Percentiles rank a stretch among this genome's conserved stretches.
Conservation (phyloP, 23 tunicate species). For the Halocynthia aurantium region DNA sequence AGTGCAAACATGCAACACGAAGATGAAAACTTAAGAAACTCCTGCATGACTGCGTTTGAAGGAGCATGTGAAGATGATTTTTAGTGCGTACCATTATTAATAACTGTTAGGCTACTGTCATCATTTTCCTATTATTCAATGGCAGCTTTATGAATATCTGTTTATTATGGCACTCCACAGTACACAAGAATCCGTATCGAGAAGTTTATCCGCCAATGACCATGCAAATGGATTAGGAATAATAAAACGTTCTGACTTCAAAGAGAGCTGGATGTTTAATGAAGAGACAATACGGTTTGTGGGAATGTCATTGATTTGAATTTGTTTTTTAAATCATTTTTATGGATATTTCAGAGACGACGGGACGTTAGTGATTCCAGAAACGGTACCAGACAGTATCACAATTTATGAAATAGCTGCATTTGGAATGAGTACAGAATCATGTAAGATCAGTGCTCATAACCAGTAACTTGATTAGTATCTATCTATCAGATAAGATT, state of each 20-base stretch:
- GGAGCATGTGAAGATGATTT: too few relatives aligned
- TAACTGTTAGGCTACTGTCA: too few relatives aligned
- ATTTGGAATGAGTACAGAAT: neutral
- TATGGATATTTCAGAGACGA: conserved; percentile 7
- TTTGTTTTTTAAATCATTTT: neutral
- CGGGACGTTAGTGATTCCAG: neutral
- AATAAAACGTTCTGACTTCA: neutral
- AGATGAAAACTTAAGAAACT: too few relatives aligned
- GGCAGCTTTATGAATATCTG: too few relatives aligned
- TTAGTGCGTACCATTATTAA: too few relatives aligned
- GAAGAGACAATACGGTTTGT: neutral
- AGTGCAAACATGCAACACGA: too few relatives aligned
- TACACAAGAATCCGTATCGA: neutral
- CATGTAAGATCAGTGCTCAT: neutral
- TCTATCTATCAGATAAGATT: neutral
- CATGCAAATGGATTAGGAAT: neutral
- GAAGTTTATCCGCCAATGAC: neutral
- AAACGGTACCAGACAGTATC: neutral
- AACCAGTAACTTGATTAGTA: neutral
- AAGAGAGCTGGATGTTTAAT: neutral
- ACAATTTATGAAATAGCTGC: neutral
- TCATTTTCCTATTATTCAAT: too few relatives aligned
- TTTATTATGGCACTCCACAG: too few relatives aligned
- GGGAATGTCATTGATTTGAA: neutral
- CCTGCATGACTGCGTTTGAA: too few relatives aligned